Evolutionary conservation across 2,888 invertebrate genomes (phyloP).

Genomic region (Metallyticus violacea): DNA sequence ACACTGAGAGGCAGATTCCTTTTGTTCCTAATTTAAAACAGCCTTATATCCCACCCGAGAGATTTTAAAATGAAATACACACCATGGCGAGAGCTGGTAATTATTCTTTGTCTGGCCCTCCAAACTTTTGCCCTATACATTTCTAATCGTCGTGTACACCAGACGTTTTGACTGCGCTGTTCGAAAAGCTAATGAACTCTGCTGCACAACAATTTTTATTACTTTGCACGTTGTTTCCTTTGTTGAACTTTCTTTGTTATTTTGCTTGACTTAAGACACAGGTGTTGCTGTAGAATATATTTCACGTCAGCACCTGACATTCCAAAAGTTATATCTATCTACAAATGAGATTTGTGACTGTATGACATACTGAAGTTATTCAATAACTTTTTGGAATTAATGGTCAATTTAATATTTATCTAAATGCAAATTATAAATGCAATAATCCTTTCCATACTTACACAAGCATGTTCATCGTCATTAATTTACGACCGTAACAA

Average conservation of each 20-base stretch:
- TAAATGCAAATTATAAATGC: too few relatives aligned
- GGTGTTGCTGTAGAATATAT: background rate
- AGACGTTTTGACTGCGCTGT: too few relatives aligned
- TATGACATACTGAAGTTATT: too few relatives aligned
- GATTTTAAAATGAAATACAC: background rate
- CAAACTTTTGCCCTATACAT: background rate
- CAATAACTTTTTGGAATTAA: too few relatives aligned
- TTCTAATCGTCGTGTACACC: background rate
- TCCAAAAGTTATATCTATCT: too few relatives aligned
- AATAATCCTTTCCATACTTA: too few relatives aligned
- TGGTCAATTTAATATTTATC: too few relatives aligned
- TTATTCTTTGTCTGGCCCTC: background rate
- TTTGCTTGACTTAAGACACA: background rate
- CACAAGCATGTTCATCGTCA: too few relatives aligned
- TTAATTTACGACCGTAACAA: too few relatives aligned
- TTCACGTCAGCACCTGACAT: background rate
- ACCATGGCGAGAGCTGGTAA: background rate
- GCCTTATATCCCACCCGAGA: background rate
- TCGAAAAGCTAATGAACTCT: background rate
- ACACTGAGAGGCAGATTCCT: background rate
- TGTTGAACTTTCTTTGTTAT: background rate
- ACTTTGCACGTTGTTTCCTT: background rate
- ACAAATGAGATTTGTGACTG: too few relatives aligned
- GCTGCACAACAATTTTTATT: background rate
- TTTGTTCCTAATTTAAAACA: background rate